Conservation (phyloP, 2,888 invertebrate species). For the Nudaria mundana region DNA sequence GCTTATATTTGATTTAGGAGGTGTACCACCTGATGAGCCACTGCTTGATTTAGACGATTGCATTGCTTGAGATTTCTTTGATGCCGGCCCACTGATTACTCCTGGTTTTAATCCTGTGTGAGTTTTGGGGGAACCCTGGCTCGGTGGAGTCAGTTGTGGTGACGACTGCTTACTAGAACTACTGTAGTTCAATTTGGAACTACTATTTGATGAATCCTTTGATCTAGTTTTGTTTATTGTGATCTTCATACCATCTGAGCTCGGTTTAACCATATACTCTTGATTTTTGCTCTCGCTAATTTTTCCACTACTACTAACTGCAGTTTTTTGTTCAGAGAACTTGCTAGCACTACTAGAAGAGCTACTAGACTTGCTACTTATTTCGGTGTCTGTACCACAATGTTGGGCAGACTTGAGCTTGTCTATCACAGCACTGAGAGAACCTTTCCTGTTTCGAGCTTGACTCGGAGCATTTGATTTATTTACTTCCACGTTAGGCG, state of each 20-base stretch:
- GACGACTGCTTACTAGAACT: constrained; percentile 72
- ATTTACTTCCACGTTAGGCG: constrained; percentile 80
- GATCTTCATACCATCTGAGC: constrained; percentile 93
- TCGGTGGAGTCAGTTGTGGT: constrained; percentile 70
- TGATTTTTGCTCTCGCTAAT: constrained; percentile 83
- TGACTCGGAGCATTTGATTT: constrained; percentile 82
- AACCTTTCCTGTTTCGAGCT: constrained; percentile 86
- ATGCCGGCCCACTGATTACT: constrained; percentile 92
- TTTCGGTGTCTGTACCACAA: constrained; percentile 78
- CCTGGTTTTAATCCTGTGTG: constrained; percentile 93
- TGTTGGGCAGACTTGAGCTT: constrained; percentile 90
- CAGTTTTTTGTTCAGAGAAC: constrained; percentile 74
- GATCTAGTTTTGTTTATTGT: constrained; percentile 94
- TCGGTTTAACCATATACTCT: constrained; percentile 94
- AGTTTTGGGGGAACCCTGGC: constrained; percentile 87
- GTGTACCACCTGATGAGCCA: constrained; percentile 60
- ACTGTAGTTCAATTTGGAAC: constrained; percentile 68
- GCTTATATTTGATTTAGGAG: constrained; percentile 68
- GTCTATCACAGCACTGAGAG: constrained; percentile 92
- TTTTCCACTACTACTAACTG: constrained; percentile 61
- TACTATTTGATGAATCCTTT: constrained; percentile 83
- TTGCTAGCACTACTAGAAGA: constrained; percentile 66
- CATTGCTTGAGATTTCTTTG: constrained; percentile 87
- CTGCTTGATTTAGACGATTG: constrained; percentile 74
- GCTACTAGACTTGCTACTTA: constrained; percentile 69